These are phyloP conservation scores for Mionectes macconnelli DNA, from an alignment of 2,113 vertebrate genomes.

Conservation along the genomic window DNA sequence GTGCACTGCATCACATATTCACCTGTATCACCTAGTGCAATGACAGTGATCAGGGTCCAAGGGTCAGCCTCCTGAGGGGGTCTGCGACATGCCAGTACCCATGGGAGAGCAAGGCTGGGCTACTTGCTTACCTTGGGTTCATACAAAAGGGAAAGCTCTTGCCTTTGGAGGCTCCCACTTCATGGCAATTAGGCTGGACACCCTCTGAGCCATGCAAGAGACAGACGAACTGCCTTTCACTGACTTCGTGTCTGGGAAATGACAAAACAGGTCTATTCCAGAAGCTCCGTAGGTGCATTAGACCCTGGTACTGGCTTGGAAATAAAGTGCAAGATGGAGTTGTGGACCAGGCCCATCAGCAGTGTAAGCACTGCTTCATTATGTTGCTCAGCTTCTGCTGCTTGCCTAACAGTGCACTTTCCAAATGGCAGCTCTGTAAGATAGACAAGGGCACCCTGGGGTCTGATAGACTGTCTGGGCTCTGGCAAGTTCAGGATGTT, in stretches of 20 bases:
- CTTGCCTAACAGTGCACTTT: not conserved
- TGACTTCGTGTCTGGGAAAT: rapidly evolving
- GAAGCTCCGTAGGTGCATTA: rapidly evolving
- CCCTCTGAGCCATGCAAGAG: not conserved
- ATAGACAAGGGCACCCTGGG: not conserved
- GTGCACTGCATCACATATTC: not conserved
- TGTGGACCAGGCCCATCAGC: not conserved
- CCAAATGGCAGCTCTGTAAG: not conserved
- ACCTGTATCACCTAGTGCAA: rapidly evolving
- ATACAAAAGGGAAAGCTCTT: not conserved
- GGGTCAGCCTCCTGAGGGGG: not conserved
- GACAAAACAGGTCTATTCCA: not conserved
- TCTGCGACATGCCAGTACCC: rapidly evolving
- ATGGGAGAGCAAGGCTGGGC: rapidly evolving
- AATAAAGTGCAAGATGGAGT: not conserved
- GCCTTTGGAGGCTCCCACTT: not conserved
- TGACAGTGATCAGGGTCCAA: not conserved
- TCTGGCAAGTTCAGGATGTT: not conserved
- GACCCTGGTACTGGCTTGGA: not conserved
- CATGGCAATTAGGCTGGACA: not conserved
- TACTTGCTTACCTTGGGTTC: not conserved
- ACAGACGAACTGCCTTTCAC: not conserved
- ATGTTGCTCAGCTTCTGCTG: not conserved
- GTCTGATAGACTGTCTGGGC: not conserved
- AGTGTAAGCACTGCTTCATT: not conserved